Evolutionary conservation across 2,113 vertebrate genomes (phyloP).

Genomic region (Rhinopithecus roxellana): DNA sequence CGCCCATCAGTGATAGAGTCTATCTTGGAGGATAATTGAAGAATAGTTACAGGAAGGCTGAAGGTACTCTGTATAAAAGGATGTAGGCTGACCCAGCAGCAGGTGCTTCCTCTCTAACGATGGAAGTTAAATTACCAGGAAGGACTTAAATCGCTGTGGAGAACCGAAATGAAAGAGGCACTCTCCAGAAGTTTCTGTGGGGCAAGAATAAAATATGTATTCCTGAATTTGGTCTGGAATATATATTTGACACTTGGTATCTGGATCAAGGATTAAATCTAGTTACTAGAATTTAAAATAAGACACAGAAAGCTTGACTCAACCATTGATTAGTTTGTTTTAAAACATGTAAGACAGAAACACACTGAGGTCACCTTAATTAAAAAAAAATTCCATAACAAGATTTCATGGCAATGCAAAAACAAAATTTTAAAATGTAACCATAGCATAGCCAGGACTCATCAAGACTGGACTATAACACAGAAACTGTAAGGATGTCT

Average conservation of each 20-base stretch:
- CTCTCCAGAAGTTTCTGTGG: not conserved
- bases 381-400: not conserved
- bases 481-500: not conserved
- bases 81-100: not conserved
- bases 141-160: not conserved
- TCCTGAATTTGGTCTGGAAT: not conserved
- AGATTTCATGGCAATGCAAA: not conserved
- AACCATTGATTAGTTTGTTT: not conserved
- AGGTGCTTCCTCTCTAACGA: not conserved
- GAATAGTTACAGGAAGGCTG: too few relatives aligned
- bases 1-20: not conserved
- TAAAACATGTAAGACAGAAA: not conserved
- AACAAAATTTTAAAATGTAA: not conserved
- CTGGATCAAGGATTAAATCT: not conserved
- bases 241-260: not conserved
- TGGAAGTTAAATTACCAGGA: not conserved
- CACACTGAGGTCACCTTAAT: not conserved
- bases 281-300: not conserved
- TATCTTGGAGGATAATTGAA: not conserved
- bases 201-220: not conserved
- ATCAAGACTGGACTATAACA: not conserved
- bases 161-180: not conserved
- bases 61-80: not conserved
- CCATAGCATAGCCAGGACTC: too few relatives aligned
- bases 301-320: not conserved